phyloP scores from a whole-genome alignment of 2,797 vertebrate genomes.

The Danio tinwini region DNA sequence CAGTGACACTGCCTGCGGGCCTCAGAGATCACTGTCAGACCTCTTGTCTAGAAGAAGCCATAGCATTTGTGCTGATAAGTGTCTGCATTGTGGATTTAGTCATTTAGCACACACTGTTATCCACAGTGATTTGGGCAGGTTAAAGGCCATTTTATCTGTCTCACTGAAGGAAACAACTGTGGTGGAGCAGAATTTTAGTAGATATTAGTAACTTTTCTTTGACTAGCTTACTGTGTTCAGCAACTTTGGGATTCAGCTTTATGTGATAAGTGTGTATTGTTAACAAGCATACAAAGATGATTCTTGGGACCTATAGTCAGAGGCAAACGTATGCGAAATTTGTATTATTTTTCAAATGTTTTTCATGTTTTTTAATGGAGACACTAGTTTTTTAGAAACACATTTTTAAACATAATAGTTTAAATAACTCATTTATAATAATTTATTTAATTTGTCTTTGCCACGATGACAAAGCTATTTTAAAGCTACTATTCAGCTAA shows the following conservation, averaged over 20 bases:
- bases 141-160: conserved; percentile 13
- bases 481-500: too few relatives aligned
- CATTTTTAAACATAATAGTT: too few relatives aligned
- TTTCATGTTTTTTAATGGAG: too few relatives aligned
- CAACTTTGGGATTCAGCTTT: neutral
- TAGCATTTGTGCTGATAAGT: conserved; percentile 29
- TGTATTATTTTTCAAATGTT: too few relatives aligned
- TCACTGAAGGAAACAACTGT: neutral
- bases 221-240: neutral
- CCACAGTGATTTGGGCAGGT: conserved; percentile 13
- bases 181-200: neutral
- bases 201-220: neutral
- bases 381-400: too few relatives aligned
- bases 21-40: conserved; percentile 28
- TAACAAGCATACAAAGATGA: neutral
- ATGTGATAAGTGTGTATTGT: neutral
- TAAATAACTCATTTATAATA: too few relatives aligned
- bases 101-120: conserved; percentile 39
- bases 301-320: neutral
- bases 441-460: too few relatives aligned
- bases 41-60: conserved; percentile 14
- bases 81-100: conserved; percentile 23
- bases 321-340: too few relatives aligned
- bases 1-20: conserved; percentile 19
- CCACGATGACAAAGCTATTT: too few relatives aligned